Percentiles rank a stretch among this genome's conserved stretches.
These are phyloP conservation scores for Nasonovia ribisnigri DNA, from an alignment of 2,888 invertebrate genomes.

Conservation along the genomic window DNA sequence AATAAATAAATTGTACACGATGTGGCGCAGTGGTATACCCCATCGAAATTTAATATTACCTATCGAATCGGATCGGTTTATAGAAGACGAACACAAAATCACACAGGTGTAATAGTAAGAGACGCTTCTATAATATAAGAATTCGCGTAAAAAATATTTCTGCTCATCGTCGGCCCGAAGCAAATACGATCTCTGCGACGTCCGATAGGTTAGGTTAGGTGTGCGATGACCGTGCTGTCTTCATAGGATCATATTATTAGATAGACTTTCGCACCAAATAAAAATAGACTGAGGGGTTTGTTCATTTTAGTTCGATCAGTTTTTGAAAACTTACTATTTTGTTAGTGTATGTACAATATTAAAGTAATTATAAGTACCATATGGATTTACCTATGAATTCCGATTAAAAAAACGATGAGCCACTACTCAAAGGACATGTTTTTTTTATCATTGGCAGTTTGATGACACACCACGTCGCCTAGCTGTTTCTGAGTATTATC, in stretches of 20 bases:
- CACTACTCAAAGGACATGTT: not conserved
- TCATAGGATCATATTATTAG: not conserved
- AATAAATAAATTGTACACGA: not conserved
- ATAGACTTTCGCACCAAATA: not conserved
- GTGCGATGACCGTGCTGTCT: not conserved
- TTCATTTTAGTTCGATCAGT: not conserved
- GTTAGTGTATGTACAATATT: not conserved
- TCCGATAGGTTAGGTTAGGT: too few relatives aligned
- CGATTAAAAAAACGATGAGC: not conserved
- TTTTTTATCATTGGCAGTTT: not conserved
- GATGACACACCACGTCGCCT: not conserved
- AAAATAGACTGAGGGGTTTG: not conserved
- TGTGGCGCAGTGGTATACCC: not conserved
- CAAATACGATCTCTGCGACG: not conserved
- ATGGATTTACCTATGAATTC: not conserved
- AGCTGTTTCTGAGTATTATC: not conserved
- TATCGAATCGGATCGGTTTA: not conserved
- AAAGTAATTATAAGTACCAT: not conserved
- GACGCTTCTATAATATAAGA: not conserved
- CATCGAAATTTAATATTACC: not conserved
- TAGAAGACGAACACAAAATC: not conserved
- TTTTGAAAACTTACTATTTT: not conserved
- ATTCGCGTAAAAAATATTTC: not conserved
- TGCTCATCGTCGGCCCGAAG: not conserved
- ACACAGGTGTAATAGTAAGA: not conserved